These are phyloP conservation scores for Euura lappo DNA, from an alignment of 1,140 invertebrate genomes.

Conservation along the genomic window DNA sequence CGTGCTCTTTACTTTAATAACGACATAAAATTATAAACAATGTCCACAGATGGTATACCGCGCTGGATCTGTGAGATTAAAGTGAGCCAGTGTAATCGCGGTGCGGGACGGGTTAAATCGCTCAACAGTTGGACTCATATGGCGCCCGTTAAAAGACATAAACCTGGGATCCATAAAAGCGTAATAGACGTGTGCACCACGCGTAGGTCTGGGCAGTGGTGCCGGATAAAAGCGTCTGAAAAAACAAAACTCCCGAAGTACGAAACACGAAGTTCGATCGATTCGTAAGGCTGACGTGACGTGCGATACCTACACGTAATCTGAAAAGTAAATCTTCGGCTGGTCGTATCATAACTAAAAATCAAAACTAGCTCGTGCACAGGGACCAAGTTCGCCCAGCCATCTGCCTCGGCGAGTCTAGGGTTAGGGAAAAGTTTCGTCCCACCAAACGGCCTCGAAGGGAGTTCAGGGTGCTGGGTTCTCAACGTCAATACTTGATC, in stretches of 20 bases:
- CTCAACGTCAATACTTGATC: not conserved
- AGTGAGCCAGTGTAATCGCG: conserved; percentile 18
- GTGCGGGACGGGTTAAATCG: conserved; percentile 32
- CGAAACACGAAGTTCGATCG: not conserved
- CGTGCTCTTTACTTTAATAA: conserved; percentile 51
- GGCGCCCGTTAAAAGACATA: conserved; percentile 42
- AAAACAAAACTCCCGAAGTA: no score
- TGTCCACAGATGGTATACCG: conserved; percentile 34
- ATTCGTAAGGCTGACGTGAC: not conserved
- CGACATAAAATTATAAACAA: conserved; percentile 49
- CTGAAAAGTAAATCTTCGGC: not conserved
- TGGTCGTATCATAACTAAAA: not conserved
- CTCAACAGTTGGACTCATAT: conserved; percentile 48
- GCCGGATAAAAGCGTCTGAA: not conserved
- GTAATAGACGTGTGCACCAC: conserved; percentile 25
- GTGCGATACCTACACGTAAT: not conserved
- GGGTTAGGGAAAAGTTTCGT: not conserved
- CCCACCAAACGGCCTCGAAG: not conserved
- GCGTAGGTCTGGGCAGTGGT: not conserved
- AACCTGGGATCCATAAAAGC: conserved; percentile 38
- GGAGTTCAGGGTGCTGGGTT: not conserved
- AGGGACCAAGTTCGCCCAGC: not conserved
- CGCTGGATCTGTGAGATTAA: conserved; percentile 28
- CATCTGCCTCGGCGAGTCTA: not conserved
- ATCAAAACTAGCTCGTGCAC: conserved; percentile 2